phyloP scores from a whole-genome alignment of 2,797 vertebrate species.

The Chromis chromis region DNA sequence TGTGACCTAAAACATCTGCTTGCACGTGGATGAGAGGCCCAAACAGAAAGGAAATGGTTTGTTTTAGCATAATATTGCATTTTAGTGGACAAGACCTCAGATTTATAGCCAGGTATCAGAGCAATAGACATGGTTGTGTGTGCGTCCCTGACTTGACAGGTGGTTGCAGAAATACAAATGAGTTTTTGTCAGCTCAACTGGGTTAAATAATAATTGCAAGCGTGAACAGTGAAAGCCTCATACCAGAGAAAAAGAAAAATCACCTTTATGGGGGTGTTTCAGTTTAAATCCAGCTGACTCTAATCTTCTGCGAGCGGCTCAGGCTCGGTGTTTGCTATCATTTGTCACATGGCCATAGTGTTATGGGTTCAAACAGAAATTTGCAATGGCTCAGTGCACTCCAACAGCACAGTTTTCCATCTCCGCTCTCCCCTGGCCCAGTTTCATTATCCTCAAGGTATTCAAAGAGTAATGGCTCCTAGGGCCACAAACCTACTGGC shows the following conservation, averaged over 20 bases:
- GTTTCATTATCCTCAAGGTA: constrained; percentile 80
- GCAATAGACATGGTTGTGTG: too few species aligned
- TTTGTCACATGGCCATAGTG: constrained; percentile 80
- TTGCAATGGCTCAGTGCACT: constrained; percentile 79
- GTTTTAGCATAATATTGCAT: too few species aligned
- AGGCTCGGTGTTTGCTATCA: constrained; percentile 74
- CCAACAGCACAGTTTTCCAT: constrained; percentile 75
- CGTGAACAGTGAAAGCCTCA: constrained; percentile 27
- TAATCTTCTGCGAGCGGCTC: constrained; percentile 68
- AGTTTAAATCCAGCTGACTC: constrained; percentile 51
- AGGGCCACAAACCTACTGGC: constrained; percentile 69
- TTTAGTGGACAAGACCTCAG: too few species aligned
- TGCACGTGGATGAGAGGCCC: too few species aligned
- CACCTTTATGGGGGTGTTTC: constrained; percentile 31
- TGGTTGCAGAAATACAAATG: constrained; percentile 54
- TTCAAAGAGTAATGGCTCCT: constrained; percentile 79
- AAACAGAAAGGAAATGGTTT: too few species aligned
- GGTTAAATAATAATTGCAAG: constrained; percentile 35
- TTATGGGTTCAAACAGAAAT: constrained; percentile 83
- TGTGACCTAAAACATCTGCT: too few species aligned
- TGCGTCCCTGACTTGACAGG: constrained; percentile 21
- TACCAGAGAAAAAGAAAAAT: neutral
- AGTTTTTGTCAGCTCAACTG: constrained; percentile 32
- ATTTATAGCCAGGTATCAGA: too few species aligned
- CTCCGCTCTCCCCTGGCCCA: constrained; percentile 66